These are phyloP conservation scores for Lutraria lutraria DNA, from an alignment of 2,888 invertebrate genomes.

Conservation along the genomic window DNA sequence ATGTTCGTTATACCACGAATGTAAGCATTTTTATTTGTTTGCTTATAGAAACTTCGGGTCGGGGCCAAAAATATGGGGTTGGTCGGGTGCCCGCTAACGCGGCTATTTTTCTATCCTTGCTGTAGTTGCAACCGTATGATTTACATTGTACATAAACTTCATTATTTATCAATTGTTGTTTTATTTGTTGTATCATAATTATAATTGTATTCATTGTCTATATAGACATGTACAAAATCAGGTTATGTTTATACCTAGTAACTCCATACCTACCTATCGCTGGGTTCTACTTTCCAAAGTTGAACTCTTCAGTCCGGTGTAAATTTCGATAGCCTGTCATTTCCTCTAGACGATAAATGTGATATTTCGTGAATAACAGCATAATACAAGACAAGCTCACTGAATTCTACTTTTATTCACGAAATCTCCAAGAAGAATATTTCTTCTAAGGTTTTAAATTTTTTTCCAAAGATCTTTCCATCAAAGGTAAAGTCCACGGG, in stretches of 20 bases:
- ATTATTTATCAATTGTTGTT: too few relatives aligned
- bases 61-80: too few relatives aligned
- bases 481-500: neutral
- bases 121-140: too few relatives aligned
- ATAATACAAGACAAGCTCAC: constrained; percentile 55
- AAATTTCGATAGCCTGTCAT: neutral
- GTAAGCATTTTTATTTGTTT: too few relatives aligned
- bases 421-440: constrained; percentile 42
- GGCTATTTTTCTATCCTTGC: too few relatives aligned
- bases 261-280: neutral
- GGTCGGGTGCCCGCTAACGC: too few relatives aligned
- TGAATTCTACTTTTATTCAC: constrained; percentile 61
- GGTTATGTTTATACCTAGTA: neutral
- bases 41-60: too few relatives aligned
- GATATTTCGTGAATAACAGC: constrained; percentile 67
- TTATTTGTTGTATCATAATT: too few relatives aligned
- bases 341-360: constrained; percentile 21
- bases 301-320: neutral
- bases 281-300: neutral
- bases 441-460: neutral
- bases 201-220: neutral
- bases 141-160: too few relatives aligned
- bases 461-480: neutral
- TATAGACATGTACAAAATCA: too few relatives aligned
- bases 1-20: too few relatives aligned